Conservation (phyloP, 2,113 vertebrate species). For the Antigone vipio region DNA sequence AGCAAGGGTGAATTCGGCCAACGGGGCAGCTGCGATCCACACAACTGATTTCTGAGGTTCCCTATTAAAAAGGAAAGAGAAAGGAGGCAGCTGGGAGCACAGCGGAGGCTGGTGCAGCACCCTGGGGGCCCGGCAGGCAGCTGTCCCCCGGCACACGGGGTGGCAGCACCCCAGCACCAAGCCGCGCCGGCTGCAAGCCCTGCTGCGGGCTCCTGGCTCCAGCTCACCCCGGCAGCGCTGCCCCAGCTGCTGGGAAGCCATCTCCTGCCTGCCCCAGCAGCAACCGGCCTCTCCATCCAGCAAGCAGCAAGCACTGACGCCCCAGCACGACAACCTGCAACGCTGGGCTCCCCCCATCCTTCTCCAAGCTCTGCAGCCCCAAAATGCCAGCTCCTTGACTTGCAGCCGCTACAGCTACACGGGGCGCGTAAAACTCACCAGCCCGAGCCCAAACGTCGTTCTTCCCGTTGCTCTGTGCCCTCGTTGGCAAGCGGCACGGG, state of each 20-base stretch:
- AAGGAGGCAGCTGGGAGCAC: not conserved
- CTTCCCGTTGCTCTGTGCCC: rapidly evolving
- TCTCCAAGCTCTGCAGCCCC: not conserved
- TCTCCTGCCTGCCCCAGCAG: too few species aligned
- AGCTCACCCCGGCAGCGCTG: not conserved
- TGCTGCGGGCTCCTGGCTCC: not conserved
- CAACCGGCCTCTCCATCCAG: not conserved
- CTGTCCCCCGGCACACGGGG: not conserved
- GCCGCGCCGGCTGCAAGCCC: not conserved
- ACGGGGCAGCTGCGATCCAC: rapidly evolving
- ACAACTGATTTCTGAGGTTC: rapidly evolving
- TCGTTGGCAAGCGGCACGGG: too few species aligned
- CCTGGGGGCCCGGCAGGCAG: too few species aligned
- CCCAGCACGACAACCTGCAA: not conserved
- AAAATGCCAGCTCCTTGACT: not conserved
- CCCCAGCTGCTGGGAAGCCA: not conserved
- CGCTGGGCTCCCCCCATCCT: not conserved
- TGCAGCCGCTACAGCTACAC: rapidly evolving
- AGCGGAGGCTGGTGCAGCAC: not conserved
- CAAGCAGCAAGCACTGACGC: not conserved
- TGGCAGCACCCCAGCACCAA: not conserved
- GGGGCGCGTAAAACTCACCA: too few species aligned
- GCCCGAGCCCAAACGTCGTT: rapidly evolving
- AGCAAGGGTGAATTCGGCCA: not conserved
- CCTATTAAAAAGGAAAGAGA: not conserved